Percentiles rank a stretch among this genome's conserved stretches.
Conservation (phyloP, 2,113 vertebrate species). For the Dipodomys ordii region DNA sequence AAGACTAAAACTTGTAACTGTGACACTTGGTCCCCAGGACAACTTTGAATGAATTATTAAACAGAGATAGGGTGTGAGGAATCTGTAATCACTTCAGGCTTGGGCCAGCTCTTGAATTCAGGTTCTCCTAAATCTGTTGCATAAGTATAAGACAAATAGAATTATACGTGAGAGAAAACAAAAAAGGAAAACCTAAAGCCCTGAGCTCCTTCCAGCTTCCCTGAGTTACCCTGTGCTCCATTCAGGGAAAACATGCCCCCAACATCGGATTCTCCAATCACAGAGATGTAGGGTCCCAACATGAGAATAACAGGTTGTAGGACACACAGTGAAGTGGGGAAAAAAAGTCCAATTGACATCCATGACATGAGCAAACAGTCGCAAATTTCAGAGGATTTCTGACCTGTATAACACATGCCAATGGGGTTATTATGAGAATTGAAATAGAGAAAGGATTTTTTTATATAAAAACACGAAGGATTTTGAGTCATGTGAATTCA, state of each 20-base stretch:
- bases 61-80: not conserved
- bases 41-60: not conserved
- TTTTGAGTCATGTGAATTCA: not conserved
- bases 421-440: not conserved
- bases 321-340: not conserved
- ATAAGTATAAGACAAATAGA: not conserved
- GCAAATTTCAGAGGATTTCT: not conserved
- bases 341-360: not conserved
- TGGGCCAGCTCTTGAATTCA: not conserved
- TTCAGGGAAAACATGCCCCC: not conserved
- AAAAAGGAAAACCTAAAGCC: not conserved
- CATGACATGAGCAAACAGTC: not conserved
- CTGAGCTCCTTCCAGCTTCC: not conserved
- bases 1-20: not conserved
- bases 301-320: not conserved
- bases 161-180: not conserved
- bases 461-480: not conserved
- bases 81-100: not conserved
- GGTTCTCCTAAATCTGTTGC: not conserved
- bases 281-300: not conserved
- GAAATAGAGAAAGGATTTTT: not conserved
- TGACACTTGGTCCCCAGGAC: not conserved
- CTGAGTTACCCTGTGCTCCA: not conserved
- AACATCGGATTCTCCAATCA: not conserved
- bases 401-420: not conserved